phyloP scores from a whole-genome alignment of 2,888 invertebrate genomes.

The Drosophila engyochracea region DNA sequence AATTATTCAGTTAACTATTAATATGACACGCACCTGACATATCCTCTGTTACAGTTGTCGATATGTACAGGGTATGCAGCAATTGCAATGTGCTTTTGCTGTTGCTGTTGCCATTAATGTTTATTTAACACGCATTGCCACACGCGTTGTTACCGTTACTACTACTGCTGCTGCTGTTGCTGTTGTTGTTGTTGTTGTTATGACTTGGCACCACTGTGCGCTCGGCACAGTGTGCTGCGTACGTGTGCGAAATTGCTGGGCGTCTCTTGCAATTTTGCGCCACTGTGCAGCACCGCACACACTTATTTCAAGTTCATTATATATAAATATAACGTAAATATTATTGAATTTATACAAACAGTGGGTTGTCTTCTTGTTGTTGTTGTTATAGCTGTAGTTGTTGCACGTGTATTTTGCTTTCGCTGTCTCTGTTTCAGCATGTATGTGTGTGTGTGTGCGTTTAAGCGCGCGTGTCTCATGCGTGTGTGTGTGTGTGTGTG shows the following conservation, averaged over 20 bases:
- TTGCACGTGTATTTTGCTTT: constrained; percentile 42
- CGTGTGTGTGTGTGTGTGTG: constrained; percentile 30
- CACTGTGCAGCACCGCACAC: constrained; percentile 47
- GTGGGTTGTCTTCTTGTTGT: constrained; percentile 6
- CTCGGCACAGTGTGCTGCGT: constrained; percentile 32
- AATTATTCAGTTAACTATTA: background rate
- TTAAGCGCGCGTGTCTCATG: constrained; percentile 43
- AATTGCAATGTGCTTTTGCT: constrained; percentile 58
- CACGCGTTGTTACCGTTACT: constrained; percentile 57
- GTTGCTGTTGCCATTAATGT: constrained; percentile 67
- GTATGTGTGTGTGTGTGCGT: constrained; percentile 36
- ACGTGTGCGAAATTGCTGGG: constrained; percentile 10
- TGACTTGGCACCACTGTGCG: constrained; percentile 30
- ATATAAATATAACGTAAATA: constrained; percentile 80
- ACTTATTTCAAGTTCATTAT: constrained; percentile 75
- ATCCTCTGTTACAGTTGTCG: background rate
- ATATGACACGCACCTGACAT: background rate
- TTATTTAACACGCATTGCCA: constrained; percentile 78
- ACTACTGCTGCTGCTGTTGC: constrained; percentile 19
- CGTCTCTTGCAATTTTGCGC: constrained; percentile 18
- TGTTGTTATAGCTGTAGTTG: constrained; percentile 24
- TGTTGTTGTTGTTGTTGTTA: constrained; percentile 19
- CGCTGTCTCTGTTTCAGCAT: constrained; percentile 8
- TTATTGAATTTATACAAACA: constrained; percentile 76
- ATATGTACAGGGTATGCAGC: constrained; percentile 6